A percentile compares a stretch with the other conserved stretches of the same genome.
These are phyloP conservation scores for Cyrtodaria siliqua DNA, from an alignment of 2,888 invertebrate genomes.

Conservation along the genomic window DNA sequence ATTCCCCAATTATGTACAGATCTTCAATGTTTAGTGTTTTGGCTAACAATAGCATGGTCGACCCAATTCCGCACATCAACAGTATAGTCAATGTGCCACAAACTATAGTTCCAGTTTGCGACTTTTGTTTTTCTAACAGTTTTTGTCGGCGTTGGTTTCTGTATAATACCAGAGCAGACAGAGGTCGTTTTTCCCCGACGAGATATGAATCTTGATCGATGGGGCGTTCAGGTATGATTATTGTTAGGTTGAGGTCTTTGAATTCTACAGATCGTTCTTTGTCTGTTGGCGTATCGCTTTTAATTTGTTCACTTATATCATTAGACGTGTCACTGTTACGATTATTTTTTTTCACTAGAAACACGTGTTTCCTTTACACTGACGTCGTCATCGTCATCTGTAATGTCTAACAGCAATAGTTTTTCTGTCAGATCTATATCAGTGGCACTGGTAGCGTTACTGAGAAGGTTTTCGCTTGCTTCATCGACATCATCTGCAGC, in stretches of 20 bases:
- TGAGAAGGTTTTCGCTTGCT: slow-evolving; percentile 8
- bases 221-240: too few relatives aligned
- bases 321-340: too few relatives aligned
- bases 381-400: too few relatives aligned
- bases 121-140: slow-evolving; percentile 31
- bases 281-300: too few relatives aligned
- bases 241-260: too few relatives aligned
- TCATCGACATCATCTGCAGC: slow-evolving; percentile 2
- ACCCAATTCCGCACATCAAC: slow-evolving; percentile 36
- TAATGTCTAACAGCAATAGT: too few relatives aligned
- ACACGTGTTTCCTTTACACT: too few relatives aligned
- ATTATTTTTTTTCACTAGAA: too few relatives aligned
- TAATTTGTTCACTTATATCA: too few relatives aligned
- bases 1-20: slow-evolving; percentile 50
- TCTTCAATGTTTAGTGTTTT: slow-evolving; percentile 25
- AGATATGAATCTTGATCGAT: too few relatives aligned
- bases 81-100: slow-evolving; percentile 37
- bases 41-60: slow-evolving; percentile 20
- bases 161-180: neutral
- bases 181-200: neutral
- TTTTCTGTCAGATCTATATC: too few relatives aligned
- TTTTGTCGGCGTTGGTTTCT: slow-evolving; percentile 5
- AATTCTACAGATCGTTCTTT: too few relatives aligned
- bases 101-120: slow-evolving; percentile 32
- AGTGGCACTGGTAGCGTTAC: neutral